These are phyloP conservation scores for Eupsittula cactorum DNA, from an alignment of 2,113 vertebrate species.

Conservation along the genomic window DNA sequence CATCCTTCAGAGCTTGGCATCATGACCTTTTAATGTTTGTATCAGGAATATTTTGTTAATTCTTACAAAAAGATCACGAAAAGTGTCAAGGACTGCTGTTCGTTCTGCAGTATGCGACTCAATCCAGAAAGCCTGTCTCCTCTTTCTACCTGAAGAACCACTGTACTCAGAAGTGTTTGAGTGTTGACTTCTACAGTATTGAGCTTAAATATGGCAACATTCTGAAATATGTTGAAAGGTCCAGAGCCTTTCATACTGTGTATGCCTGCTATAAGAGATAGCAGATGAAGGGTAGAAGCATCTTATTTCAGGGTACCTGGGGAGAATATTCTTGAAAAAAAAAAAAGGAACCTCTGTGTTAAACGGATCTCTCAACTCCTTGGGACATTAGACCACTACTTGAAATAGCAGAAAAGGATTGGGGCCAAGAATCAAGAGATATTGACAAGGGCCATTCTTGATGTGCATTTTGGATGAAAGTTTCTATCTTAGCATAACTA, in stretches of 20 bases:
- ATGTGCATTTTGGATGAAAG: not conserved
- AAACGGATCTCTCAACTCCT: not conserved
- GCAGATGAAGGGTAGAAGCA: not conserved
- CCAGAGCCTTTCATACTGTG: not conserved
- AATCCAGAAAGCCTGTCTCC: not conserved
- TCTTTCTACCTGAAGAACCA: not conserved
- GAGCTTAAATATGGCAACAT: not conserved
- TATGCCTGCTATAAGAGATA: not conserved
- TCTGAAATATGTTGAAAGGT: not conserved
- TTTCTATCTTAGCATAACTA: not conserved
- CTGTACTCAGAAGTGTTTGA: not conserved
- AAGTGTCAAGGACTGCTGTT: not conserved
- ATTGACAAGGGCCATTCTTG: not conserved
- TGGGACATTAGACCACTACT: not conserved
- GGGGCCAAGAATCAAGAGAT: not conserved
- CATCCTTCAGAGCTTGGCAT: not conserved
- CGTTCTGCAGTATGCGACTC: not conserved
- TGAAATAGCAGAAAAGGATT: not conserved
- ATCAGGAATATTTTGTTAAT: not conserved
- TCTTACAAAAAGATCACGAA: not conserved
- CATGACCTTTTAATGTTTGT: not conserved
- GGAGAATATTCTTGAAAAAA: not conserved
- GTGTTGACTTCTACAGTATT: not conserved
- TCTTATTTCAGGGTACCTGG: not conserved
- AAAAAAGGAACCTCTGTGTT: not conserved